Evolutionary conservation across 2,113 vertebrate species (phyloP).

Genomic region (Clarias macrocephalus): DNA sequence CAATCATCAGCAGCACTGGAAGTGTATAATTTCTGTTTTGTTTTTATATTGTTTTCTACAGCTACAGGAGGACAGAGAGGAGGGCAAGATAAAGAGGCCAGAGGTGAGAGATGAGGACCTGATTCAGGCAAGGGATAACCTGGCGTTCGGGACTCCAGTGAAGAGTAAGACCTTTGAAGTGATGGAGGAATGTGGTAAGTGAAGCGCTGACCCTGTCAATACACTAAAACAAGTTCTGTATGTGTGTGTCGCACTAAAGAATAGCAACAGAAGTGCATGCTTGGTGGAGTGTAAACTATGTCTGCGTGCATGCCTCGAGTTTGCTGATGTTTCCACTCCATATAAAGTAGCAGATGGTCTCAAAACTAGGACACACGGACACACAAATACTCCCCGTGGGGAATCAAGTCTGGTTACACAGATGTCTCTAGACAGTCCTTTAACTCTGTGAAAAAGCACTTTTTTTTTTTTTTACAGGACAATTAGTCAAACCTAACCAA

Average conservation of each 20-base stretch:
- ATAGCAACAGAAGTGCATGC: neutral
- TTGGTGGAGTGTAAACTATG: slow-evolving; percentile 3
- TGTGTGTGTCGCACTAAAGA: neutral
- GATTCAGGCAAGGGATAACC: slow-evolving; percentile 77
- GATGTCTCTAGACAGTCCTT: neutral
- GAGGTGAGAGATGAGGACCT: slow-evolving; percentile 88
- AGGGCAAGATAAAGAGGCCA: slow-evolving; percentile 81
- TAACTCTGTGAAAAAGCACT: neutral
- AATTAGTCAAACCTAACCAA: neutral
- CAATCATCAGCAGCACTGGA: neutral
- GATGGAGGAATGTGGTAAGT: slow-evolving; percentile 89
- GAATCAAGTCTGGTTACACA: slow-evolving; percentile 13
- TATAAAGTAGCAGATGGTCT: slow-evolving; percentile 61
- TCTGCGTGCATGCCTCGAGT: slow-evolving; percentile 22
- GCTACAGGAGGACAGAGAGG: slow-evolving; percentile 67
- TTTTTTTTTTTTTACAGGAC: neutral
- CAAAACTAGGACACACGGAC: slow-evolving; percentile 33
- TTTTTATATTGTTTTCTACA: neutral
- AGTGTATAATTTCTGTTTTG: neutral
- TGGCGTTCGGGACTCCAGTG: slow-evolving; percentile 73
- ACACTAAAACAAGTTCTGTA: neutral
- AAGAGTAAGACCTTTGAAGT: slow-evolving; percentile 95
- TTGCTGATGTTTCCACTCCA: slow-evolving; percentile 71
- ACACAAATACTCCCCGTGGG: slow-evolving; percentile 33
- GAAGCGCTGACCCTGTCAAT: neutral